A percentile compares a stretch with the other conserved stretches of the same genome.
Conservation (phyloP, 2,113 vertebrate genomes). For the Seriola dumerili region DNA sequence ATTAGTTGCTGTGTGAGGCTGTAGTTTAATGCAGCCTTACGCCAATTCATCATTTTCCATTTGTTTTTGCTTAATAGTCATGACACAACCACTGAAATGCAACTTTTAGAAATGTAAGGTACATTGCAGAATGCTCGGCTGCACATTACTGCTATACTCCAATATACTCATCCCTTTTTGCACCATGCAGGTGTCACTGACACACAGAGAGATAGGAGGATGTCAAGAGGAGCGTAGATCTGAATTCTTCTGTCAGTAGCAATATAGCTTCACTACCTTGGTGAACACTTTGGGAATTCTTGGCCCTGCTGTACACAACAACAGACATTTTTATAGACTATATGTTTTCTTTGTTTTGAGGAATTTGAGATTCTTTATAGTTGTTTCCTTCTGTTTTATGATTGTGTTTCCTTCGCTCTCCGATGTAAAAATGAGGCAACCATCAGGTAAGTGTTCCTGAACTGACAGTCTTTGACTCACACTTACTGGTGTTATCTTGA, state of each 20-base stretch:
- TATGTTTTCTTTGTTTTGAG: conserved; percentile 20
- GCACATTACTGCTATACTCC: neutral
- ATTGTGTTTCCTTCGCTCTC: neutral
- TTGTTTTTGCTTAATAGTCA: neutral
- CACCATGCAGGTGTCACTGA: conserved; percentile 7
- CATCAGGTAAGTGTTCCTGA: neutral
- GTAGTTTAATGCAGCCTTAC: neutral
- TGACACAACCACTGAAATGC: neutral
- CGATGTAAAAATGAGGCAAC: neutral
- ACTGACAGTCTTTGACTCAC: neutral
- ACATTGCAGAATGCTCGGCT: neutral
- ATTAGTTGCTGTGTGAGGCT: neutral
- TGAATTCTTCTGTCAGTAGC: conserved; percentile 38
- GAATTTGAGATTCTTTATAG: neutral
- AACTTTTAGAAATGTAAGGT: neutral
- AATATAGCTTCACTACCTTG: conserved; percentile 38
- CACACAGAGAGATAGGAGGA: conserved; percentile 23
- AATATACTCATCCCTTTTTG: neutral
- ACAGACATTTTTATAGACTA: neutral
- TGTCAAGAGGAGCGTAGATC: conserved; percentile 42
- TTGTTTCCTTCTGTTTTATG: neutral
- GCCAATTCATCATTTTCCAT: neutral
- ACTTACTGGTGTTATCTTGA: neutral
- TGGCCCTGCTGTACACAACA: conserved; percentile 26
- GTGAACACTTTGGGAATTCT: conserved; percentile 34